Percentiles rank a stretch among this genome's conserved stretches.
Conservation (phyloP, 2,113 vertebrate species). For the Prietella phreatophila region DNA sequence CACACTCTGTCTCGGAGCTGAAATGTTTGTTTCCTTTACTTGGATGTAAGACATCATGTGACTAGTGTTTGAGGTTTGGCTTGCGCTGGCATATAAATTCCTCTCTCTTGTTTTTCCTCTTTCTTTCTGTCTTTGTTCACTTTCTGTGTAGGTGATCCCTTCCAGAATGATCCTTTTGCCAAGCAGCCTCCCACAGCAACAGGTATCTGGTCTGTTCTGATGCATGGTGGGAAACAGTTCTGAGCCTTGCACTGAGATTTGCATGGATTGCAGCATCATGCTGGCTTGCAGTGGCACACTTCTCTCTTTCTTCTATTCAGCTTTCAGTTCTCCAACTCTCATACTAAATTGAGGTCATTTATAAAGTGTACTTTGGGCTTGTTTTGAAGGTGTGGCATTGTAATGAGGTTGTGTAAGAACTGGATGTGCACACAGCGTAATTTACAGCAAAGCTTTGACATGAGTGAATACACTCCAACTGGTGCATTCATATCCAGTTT, state of each 20-base stretch:
- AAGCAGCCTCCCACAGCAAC: constrained; percentile 77
- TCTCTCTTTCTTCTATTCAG: constrained; percentile 55
- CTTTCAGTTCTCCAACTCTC: constrained; percentile 62
- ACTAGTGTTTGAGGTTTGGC: not conserved
- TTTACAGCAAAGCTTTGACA: not conserved
- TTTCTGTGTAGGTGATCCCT: constrained; percentile 81
- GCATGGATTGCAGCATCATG: constrained; percentile 36
- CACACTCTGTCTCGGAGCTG: not conserved
- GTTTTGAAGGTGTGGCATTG: constrained; percentile 18
- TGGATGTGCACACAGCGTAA: not conserved
- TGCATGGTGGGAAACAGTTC: not conserved
- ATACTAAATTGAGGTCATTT: constrained; percentile 36
- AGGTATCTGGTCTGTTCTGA: constrained; percentile 70
- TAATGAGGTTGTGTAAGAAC: constrained; percentile 20
- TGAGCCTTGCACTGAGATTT: not conserved
- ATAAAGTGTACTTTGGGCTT: constrained; percentile 4
- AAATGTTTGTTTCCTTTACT: constrained; percentile 5
- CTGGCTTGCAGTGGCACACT: constrained; percentile 46
- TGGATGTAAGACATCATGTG: not conserved
- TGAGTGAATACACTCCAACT: not conserved
- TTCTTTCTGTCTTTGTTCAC: constrained; percentile 28
- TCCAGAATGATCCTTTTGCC: constrained; percentile 91
- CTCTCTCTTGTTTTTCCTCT: constrained; percentile 8
- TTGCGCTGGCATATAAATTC: not conserved
- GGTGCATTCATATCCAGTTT: not conserved